Evolutionary conservation across 2,797 vertebrate genomes (phyloP).

Genomic region (Neomorphus geoffroyi): DNA sequence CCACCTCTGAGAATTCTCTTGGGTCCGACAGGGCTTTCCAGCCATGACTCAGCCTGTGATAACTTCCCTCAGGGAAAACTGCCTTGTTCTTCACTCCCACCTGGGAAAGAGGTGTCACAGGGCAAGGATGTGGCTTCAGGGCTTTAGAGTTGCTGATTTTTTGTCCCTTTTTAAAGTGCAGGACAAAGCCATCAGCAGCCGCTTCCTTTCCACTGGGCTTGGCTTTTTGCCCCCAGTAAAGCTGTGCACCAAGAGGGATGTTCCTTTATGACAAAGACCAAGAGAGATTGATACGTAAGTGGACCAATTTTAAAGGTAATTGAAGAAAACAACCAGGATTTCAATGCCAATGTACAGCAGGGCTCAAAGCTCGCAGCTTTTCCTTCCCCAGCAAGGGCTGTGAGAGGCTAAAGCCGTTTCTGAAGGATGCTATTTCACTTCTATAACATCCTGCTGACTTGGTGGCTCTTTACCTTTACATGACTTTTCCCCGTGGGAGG

Average conservation of each 20-base stretch:
- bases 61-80: not conserved
- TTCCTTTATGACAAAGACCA: not conserved
- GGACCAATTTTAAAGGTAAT: not conserved
- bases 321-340: not conserved
- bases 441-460: not conserved
- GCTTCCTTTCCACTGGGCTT: not conserved
- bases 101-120: not conserved
- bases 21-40: not conserved
- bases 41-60: not conserved
- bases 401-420: not conserved
- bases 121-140: not conserved
- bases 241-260: accelerated
- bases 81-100: accelerated
- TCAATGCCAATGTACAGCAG: not conserved
- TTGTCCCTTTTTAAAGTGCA: accelerated
- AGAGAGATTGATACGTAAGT: not conserved
- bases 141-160: not conserved
- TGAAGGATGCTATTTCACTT: not conserved
- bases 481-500: not conserved
- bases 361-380: not conserved
- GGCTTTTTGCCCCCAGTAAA: accelerated
- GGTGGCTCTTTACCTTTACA: not conserved
- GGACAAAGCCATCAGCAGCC: not conserved
- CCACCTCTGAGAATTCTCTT: not conserved
- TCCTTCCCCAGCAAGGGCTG: not conserved